phyloP scores from a whole-genome alignment of 2,797 vertebrate genomes.

The Babyrousa celebensis region DNA sequence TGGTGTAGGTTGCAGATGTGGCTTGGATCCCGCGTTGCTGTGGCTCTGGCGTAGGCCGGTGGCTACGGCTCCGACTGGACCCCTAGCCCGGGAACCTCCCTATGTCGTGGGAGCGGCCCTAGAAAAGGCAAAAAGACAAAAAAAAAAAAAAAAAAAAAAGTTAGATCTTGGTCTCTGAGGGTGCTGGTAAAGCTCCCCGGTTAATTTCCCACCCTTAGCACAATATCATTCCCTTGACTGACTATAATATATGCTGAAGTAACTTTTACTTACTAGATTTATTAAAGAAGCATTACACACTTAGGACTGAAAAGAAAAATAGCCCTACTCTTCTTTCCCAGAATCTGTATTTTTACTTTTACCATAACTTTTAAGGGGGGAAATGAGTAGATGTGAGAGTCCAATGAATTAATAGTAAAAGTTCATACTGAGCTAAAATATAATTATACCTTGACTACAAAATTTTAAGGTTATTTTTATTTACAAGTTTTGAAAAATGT shows the following conservation, averaged over 20 bases:
- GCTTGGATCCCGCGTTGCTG: too few relatives aligned
- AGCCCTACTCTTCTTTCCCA: slow-evolving; percentile 23
- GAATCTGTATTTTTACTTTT: slow-evolving; percentile 58
- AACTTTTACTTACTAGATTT: slow-evolving; percentile 53
- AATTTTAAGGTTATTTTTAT: slow-evolving; percentile 96
- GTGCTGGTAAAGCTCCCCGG: background rate
- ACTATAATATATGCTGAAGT: slow-evolving; percentile 41
- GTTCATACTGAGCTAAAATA: slow-evolving; percentile 72
- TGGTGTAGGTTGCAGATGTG: too few relatives aligned
- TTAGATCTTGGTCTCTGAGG: slow-evolving; percentile 16
- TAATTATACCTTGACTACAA: slow-evolving; percentile 86
- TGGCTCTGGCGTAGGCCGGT: too few relatives aligned
- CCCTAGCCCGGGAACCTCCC: too few relatives aligned
- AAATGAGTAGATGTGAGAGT: background rate
- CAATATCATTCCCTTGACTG: slow-evolving; percentile 43
- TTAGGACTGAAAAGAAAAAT: slow-evolving; percentile 24
- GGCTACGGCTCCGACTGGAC: too few relatives aligned
- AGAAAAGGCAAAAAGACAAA: too few relatives aligned
- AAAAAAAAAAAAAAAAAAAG: background rate
- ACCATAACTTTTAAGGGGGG: background rate
- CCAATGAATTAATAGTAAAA: slow-evolving; percentile 33
- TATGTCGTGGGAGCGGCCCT: too few relatives aligned
- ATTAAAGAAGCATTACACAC: slow-evolving; percentile 56
- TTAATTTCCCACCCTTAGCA: background rate
- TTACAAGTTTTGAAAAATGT: slow-evolving; percentile 98